Conservation (phyloP, 1,140 invertebrate species). For the Lordiphosa stackelbergi region DNA sequence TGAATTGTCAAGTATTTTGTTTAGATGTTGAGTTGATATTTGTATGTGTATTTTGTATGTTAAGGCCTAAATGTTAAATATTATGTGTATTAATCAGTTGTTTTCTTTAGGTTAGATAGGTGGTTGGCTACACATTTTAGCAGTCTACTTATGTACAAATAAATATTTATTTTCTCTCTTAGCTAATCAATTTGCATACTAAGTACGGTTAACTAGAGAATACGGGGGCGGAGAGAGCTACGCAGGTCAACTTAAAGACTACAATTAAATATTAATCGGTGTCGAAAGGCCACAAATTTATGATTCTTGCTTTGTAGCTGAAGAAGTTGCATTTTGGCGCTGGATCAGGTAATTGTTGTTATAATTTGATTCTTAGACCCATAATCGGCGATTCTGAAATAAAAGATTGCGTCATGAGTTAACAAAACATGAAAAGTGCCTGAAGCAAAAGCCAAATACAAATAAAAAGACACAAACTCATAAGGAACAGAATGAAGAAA, state of each 20-base stretch:
- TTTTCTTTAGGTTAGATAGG: constrained; percentile 49
- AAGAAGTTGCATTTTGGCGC: constrained; percentile 36
- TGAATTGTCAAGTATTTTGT: constrained; percentile 63
- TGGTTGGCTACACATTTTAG: constrained; percentile 34
- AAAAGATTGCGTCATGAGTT: background rate
- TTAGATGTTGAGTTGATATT: constrained; percentile 43
- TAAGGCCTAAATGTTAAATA: constrained; percentile 35
- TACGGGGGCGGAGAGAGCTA: background rate
- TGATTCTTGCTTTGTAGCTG: constrained; percentile 26
- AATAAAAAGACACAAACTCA: constrained; percentile 68
- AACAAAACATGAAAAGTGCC: background rate
- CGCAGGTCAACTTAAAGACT: constrained; percentile 26
- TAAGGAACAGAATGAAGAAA: constrained; percentile 33
- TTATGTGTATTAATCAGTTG: constrained; percentile 39
- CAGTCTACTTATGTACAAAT: constrained; percentile 56
- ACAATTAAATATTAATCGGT: constrained; percentile 55
- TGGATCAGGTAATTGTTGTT: constrained; percentile 76
- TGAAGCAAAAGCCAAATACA: constrained; percentile 28
- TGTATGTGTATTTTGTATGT: constrained; percentile 7
- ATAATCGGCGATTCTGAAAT: constrained; percentile 78
- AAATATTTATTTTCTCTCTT: constrained; percentile 49
- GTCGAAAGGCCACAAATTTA: constrained; percentile 61
- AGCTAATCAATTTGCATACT: constrained; percentile 36
- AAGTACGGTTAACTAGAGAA: constrained; percentile 31
- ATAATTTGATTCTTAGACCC: constrained; percentile 79